Evolutionary conservation across 2,888 invertebrate species (phyloP).

Genomic region (Apodemia mormo): DNA sequence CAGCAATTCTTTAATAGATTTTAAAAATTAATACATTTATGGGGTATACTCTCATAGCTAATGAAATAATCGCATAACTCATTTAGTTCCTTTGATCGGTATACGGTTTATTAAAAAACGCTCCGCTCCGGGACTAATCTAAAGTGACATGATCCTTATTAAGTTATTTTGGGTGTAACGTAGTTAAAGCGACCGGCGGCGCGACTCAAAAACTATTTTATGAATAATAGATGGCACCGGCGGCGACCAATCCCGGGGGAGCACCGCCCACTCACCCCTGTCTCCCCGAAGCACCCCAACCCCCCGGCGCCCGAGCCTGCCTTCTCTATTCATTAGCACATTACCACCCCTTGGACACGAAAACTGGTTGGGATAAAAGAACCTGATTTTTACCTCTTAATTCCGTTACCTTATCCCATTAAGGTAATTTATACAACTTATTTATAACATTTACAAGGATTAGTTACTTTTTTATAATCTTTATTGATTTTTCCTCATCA

Average conservation of each 20-base stretch:
- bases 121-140: conserved; percentile 63
- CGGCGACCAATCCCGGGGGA: conserved; percentile 78
- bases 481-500: neutral
- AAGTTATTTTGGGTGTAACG: conserved; percentile 67
- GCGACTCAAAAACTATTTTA: conserved; percentile 82
- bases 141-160: conserved; percentile 81
- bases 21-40: conserved; percentile 25
- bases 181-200: conserved; percentile 72
- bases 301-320: conserved; percentile 44
- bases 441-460: neutral
- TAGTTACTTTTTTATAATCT: neutral
- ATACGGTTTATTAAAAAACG: conserved; percentile 59
- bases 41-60: conserved; percentile 30
- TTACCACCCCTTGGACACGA: conserved; percentile 73
- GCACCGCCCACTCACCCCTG: conserved; percentile 62
- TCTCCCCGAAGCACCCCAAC: conserved; percentile 46
- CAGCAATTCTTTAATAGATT: conserved; percentile 18
- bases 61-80: conserved; percentile 60
- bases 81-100: conserved; percentile 68
- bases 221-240: conserved; percentile 79
- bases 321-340: conserved; percentile 79
- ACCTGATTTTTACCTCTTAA: conserved; percentile 63
- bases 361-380: conserved; percentile 58
- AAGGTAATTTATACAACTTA: conserved; percentile 16
- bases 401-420: conserved; percentile 29